A percentile compares a stretch with the other conserved stretches of the same genome.
These are phyloP conservation scores for Ganaspis brasiliensis DNA, from an alignment of 2,888 invertebrate genomes.

Conservation along the genomic window DNA sequence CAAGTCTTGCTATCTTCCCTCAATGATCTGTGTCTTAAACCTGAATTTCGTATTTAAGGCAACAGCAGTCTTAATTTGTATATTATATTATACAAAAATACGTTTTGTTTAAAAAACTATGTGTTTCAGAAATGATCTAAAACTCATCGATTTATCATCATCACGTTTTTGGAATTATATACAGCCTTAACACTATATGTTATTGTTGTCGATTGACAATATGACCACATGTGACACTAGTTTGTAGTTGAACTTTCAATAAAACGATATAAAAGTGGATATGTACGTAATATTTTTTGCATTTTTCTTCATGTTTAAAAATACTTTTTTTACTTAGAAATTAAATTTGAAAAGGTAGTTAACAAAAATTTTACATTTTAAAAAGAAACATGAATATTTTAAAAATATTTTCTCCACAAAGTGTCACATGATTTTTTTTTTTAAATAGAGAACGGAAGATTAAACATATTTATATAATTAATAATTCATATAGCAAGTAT, in stretches of 20 bases:
- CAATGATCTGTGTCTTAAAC: slow-evolving; percentile 45
- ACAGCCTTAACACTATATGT: slow-evolving; percentile 45
- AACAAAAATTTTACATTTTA: too few relatives aligned
- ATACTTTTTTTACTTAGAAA: background rate
- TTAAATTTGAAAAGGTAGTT: too few relatives aligned
- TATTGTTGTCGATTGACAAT: slow-evolving; percentile 40
- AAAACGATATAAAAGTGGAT: background rate
- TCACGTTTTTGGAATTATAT: slow-evolving; percentile 43
- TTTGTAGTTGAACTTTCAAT: slow-evolving; percentile 25
- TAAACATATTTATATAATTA: background rate
- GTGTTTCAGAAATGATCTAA: slow-evolving; percentile 4
- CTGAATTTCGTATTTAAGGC: slow-evolving; percentile 66
- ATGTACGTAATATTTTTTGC: too few relatives aligned
- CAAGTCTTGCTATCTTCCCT: slow-evolving; percentile 42
- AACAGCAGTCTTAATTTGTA: slow-evolving; percentile 69
- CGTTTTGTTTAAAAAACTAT: slow-evolving; percentile 55
- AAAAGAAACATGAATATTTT: background rate
- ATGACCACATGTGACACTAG: slow-evolving; percentile 21
- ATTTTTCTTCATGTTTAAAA: background rate
- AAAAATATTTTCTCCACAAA: slow-evolving; percentile 6
- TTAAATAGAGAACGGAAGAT: background rate
- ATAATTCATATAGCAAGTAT: background rate
- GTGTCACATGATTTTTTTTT: background rate
- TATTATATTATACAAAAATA: slow-evolving; percentile 71
- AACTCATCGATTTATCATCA: slow-evolving; percentile 26